Evolutionary conservation across 1,140 invertebrate genomes (phyloP).

Genomic region (Copidosoma floridanum): DNA sequence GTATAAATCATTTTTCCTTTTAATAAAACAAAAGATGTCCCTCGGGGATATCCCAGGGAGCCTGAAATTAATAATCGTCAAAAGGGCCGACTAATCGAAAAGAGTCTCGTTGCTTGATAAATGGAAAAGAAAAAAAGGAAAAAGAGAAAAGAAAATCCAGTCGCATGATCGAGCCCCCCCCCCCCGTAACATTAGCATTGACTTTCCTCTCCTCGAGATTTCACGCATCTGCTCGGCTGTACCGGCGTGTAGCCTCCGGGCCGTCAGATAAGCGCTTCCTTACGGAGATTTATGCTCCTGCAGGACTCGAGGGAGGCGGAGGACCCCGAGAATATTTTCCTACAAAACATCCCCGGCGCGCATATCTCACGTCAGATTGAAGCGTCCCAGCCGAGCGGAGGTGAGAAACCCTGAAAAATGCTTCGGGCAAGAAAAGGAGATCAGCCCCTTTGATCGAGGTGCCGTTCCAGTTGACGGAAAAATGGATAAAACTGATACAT

Average conservation of each 20-base stretch:
- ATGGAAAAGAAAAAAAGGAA: too few species aligned
- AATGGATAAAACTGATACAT: too few species aligned
- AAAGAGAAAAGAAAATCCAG: too few species aligned
- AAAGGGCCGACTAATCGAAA: too few species aligned
- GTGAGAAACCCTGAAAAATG: constrained; percentile 32
- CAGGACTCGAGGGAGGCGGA: neutral
- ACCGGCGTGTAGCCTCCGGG: neutral
- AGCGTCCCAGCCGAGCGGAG: constrained; percentile 16
- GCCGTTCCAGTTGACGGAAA: constrained; percentile 29
- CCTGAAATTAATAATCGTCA: too few species aligned
- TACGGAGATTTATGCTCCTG: constrained; percentile 16
- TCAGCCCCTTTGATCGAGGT: constrained; percentile 24
- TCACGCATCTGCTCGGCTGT: neutral
- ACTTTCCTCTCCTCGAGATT: neutral
- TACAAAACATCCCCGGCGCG: constrained; percentile 16
- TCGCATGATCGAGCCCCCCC: too few species aligned
- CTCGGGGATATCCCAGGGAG: too few species aligned
- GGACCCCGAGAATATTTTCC: constrained; percentile 9
- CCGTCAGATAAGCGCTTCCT: constrained; percentile 23
- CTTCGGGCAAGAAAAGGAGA: neutral
- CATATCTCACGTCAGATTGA: constrained; percentile 31
- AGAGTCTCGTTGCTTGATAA: too few species aligned
- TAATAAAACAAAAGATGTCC: too few species aligned
- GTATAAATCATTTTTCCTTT: too few species aligned
- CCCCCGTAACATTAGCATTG: constrained; percentile 11